Evolutionary conservation across 2,797 vertebrate genomes (phyloP).

Genomic region (Alfaro cultratus): DNA sequence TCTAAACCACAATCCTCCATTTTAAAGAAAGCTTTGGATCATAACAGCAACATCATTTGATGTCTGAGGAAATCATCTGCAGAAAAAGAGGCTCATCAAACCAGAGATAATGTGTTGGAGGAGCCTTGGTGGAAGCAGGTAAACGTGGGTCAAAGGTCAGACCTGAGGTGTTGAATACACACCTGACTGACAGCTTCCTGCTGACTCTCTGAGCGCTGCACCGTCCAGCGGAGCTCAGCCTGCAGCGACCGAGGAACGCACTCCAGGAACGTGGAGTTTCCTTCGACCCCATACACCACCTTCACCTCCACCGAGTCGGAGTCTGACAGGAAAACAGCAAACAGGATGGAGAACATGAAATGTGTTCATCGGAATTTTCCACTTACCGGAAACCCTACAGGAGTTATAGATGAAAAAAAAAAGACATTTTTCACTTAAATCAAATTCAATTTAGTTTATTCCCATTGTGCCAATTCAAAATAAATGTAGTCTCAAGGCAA

Average conservation of each 20-base stretch:
- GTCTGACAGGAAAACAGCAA: constrained; percentile 48
- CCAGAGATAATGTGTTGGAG: neutral
- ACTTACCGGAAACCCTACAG: neutral
- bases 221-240: constrained; percentile 77
- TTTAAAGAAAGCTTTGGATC: neutral
- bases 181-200: constrained; percentile 62
- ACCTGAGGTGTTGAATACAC: constrained; percentile 8
- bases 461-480: too few species aligned
- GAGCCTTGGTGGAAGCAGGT: neutral
- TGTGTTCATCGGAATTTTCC: neutral
- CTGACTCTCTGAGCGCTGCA: constrained; percentile 47
- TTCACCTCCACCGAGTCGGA: constrained; percentile 61
- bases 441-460: too few species aligned
- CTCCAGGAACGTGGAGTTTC: constrained; percentile 87
- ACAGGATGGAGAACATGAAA: neutral
- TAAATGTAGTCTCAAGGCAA: too few species aligned
- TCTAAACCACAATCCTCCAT: neutral
- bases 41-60: neutral
- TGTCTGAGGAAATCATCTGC: neutral
- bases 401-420: neutral
- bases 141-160: neutral
- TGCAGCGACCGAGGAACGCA: constrained; percentile 78
- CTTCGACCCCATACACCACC: constrained; percentile 84
- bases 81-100: neutral
- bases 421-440: neutral